Evolutionary conservation across 2,888 invertebrate genomes (phyloP).

Genomic region (Dasysyrphus albostriatus): DNA sequence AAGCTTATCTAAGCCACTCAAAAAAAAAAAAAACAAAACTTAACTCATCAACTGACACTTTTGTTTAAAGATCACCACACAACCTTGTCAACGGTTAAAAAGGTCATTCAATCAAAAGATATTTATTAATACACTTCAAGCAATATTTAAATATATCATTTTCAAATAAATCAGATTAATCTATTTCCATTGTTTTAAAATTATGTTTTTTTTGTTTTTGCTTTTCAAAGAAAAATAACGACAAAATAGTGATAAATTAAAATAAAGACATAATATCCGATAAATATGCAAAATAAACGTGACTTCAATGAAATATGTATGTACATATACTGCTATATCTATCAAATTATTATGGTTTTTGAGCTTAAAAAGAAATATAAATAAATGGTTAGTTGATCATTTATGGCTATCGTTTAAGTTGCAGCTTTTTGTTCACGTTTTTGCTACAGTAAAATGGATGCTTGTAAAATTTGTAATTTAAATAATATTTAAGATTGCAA

Average conservation of each 20-base stretch:
- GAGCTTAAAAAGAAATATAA: slow-evolving; percentile 18
- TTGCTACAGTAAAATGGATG: too few relatives aligned
- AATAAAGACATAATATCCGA: slow-evolving; percentile 41
- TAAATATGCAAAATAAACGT: slow-evolving; percentile 54
- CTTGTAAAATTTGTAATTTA: too few relatives aligned
- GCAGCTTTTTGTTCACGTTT: neutral
- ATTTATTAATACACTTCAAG: slow-evolving; percentile 12
- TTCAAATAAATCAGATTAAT: slow-evolving; percentile 25
- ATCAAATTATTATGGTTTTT: slow-evolving; percentile 47
- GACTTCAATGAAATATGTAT: slow-evolving; percentile 21
- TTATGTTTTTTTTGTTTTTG: neutral
- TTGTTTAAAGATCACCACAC: neutral
- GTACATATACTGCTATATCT: neutral
- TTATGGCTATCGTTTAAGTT: neutral
- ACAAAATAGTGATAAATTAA: slow-evolving; percentile 44
- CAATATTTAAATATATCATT: slow-evolving; percentile 27
- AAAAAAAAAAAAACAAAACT: neutral
- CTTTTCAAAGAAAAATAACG: slow-evolving; percentile 15
- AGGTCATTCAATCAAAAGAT: slow-evolving; percentile 24
- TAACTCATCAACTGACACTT: slow-evolving; percentile 22
- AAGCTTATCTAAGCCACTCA: neutral
- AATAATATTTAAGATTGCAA: too few relatives aligned
- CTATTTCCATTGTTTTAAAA: slow-evolving; percentile 28
- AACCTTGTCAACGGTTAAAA: slow-evolving; percentile 27
- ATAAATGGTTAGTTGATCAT: neutral